A percentile compares a stretch with the other conserved stretches of the same genome.
phyloP scores from a whole-genome alignment of 2,113 vertebrate genomes.

The Sigmodon hispidus region DNA sequence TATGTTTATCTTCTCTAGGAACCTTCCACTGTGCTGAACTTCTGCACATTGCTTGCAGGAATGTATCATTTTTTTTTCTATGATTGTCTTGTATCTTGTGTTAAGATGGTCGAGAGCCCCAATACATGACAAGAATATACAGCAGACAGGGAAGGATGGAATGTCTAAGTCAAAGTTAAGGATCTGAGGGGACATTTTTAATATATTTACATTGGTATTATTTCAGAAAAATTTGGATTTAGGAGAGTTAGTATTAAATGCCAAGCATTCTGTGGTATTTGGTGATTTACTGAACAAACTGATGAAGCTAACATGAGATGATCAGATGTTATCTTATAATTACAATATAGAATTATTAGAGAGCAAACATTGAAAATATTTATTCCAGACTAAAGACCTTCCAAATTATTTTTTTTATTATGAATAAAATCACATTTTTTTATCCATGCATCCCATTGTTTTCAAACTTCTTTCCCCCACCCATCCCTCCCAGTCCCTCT shows the following conservation, averaged over 20 bases:
- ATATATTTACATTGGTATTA: conserved; percentile 17
- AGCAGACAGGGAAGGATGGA: not conserved
- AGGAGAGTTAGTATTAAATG: not conserved
- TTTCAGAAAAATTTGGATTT: not conserved
- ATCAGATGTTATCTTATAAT: conserved; percentile 8
- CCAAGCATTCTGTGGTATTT: not conserved
- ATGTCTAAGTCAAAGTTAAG: not conserved
- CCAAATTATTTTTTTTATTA: conserved; percentile 40
- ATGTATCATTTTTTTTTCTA: not conserved
- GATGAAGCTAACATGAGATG: not conserved
- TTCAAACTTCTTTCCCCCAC: no score
- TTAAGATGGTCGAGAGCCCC: not conserved
- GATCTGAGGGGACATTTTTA: not conserved
- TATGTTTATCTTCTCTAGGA: not conserved
- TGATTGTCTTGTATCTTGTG: not conserved
- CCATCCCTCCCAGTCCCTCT: not conserved
- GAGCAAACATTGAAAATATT: not conserved
- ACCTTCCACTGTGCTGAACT: not conserved
- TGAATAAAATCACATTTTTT: no score
- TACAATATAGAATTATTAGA: not conserved
- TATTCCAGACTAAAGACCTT: not conserved
- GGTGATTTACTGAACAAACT: conserved; percentile 26
- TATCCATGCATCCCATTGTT: no score
- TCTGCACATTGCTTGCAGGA: not conserved
- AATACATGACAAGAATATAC: not conserved